phyloP scores from a whole-genome alignment of 2,797 vertebrate species.

The Phataginus tricuspis region DNA sequence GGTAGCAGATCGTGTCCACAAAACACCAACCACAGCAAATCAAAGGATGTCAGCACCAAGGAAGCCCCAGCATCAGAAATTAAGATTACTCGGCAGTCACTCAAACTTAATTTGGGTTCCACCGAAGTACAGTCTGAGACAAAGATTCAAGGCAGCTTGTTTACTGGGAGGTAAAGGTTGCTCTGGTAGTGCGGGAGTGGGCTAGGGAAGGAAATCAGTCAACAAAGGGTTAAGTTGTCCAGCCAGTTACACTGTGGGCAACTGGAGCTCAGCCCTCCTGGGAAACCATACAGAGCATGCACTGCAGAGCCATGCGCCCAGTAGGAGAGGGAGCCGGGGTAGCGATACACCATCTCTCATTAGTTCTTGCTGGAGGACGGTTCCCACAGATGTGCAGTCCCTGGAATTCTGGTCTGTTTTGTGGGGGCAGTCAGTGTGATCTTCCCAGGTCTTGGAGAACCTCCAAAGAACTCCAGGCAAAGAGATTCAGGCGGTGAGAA shows the following conservation, averaged over 20 bases:
- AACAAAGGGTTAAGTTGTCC: background rate
- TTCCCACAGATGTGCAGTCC: background rate
- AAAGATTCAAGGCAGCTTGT: background rate
- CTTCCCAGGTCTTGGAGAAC: background rate
- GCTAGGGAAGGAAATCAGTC: background rate
- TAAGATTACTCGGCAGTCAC: background rate
- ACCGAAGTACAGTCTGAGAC: background rate
- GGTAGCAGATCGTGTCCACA: background rate
- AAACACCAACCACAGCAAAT: conserved; percentile 12
- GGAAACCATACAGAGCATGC: background rate
- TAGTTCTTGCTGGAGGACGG: background rate
- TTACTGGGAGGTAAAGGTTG: background rate
- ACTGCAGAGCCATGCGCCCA: background rate
- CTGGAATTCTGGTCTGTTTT: background rate
- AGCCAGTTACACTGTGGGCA: background rate
- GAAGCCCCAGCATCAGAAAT: background rate
- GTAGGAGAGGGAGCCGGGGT: background rate
- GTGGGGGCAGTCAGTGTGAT: background rate
- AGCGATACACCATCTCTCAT: background rate
- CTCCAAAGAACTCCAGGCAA: background rate
- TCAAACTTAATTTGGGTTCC: background rate
- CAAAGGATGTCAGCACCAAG: background rate
- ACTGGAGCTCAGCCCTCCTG: background rate
- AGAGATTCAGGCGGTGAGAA: background rate
- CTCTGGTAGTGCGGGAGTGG: background rate